Conservation (phyloP, 1,140 invertebrate species). For the Leguminivora glycinivorella region DNA sequence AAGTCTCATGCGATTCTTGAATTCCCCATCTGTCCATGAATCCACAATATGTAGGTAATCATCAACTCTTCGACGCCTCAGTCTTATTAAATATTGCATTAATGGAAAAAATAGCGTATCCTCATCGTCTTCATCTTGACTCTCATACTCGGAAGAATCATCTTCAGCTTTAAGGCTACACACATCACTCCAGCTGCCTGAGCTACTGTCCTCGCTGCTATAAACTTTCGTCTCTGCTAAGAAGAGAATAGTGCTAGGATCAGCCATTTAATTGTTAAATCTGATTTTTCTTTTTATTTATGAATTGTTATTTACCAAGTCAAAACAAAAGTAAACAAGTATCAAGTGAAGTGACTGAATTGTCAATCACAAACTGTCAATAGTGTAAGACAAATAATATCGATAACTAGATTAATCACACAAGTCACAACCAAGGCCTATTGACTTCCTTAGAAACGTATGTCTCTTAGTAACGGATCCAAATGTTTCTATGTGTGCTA, state of each 20-base stretch:
- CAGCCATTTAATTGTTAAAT: constrained; percentile 30
- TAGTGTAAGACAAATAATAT: not conserved
- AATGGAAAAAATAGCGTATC: constrained; percentile 59
- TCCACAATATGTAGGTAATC: constrained; percentile 60
- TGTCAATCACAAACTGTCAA: too few species aligned
- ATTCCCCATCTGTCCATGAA: constrained; percentile 56
- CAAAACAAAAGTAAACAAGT: not conserved
- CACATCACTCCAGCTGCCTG: constrained; percentile 54
- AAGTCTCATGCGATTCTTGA: constrained; percentile 51
- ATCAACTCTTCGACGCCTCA: constrained; percentile 52
- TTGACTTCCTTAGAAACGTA: too few species aligned
- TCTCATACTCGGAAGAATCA: constrained; percentile 47
- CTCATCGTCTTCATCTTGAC: constrained; percentile 40
- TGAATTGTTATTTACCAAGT: not conserved
- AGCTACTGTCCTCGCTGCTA: constrained; percentile 51
- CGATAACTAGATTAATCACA: too few species aligned
- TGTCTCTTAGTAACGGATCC: too few species aligned
- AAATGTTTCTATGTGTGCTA: too few species aligned
- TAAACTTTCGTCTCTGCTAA: constrained; percentile 43
- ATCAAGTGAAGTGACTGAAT: too few species aligned
- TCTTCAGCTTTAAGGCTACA: constrained; percentile 41
- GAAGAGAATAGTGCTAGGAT: constrained; percentile 37
- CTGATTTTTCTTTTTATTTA: not conserved
- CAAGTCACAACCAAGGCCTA: too few species aligned
- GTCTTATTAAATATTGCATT: constrained; percentile 57